Percentiles rank a stretch among this genome's conserved stretches.
Conservation (phyloP, 2,113 vertebrate genomes). For the Eubucco bourcierii region DNA sequence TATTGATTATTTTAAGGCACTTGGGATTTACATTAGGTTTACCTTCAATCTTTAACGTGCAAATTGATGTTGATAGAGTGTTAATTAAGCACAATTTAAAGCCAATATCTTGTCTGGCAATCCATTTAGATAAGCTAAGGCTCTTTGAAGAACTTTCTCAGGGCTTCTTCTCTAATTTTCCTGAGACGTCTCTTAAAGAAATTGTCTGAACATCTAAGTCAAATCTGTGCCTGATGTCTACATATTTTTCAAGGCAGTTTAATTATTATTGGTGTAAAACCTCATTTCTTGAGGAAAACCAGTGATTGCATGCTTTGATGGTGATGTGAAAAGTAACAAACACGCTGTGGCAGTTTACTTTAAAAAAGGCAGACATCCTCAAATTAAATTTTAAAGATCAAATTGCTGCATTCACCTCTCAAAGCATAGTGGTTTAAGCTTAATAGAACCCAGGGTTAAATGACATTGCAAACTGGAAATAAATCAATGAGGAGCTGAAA, state of each 20-base stretch:
- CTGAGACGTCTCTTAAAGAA: background rate
- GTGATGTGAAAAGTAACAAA: background rate
- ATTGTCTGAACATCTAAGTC: background rate
- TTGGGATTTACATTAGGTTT: background rate
- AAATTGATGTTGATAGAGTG: background rate
- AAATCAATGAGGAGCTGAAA: conserved; percentile 65
- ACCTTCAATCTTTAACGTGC: background rate
- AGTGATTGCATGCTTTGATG: background rate
- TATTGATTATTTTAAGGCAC: background rate
- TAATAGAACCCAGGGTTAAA: conserved; percentile 68
- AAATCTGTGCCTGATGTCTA: background rate
- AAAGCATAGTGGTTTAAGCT: conserved; percentile 6
- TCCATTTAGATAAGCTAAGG: background rate
- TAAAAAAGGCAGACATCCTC: background rate
- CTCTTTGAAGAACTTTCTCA: background rate
- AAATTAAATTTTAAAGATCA: background rate
- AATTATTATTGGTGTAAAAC: background rate
- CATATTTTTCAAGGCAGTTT: background rate
- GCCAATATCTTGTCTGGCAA: background rate
- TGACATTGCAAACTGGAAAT: conserved; percentile 21
- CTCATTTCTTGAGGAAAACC: background rate
- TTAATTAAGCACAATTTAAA: background rate
- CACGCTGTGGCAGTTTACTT: background rate
- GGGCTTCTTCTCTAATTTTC: background rate
- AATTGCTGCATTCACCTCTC: background rate